phyloP scores from a whole-genome alignment of 1,140 invertebrate genomes.

The Diorhabda sublineata region DNA sequence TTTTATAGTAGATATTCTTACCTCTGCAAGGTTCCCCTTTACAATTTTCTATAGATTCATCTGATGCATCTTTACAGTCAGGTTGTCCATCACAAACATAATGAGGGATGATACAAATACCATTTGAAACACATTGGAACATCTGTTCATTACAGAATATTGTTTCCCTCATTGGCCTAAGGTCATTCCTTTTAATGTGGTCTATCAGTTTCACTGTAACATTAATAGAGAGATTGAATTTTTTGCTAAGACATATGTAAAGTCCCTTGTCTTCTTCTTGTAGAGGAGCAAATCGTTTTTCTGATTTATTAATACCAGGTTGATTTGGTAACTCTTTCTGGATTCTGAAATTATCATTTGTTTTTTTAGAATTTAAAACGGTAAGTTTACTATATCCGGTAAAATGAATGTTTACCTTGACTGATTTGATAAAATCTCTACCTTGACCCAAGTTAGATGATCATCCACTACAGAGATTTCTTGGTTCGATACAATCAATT shows the following conservation, averaged over 20 bases:
- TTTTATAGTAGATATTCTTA: constrained; percentile 31
- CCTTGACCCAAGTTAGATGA: constrained; percentile 35
- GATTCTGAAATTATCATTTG: constrained; percentile 2
- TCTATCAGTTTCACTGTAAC: constrained; percentile 34
- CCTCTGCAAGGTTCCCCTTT: constrained; percentile 52
- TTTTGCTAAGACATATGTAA: constrained; percentile 41
- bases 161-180: constrained; percentile 27
- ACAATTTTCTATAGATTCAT: constrained; percentile 50
- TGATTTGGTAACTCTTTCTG: constrained; percentile 14
- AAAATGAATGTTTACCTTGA: constrained; percentile 15
- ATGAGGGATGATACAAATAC: constrained; percentile 56
- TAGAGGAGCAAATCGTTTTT: constrained; percentile 38
- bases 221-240: constrained; percentile 37
- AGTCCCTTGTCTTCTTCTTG: constrained; percentile 36
- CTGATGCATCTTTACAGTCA: constrained; percentile 59
- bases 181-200: constrained; percentile 23
- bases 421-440: constrained; percentile 20
- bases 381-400: constrained; percentile 4
- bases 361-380: constrained; percentile 20
- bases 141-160: constrained; percentile 38
- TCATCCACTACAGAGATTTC: constrained; percentile 34
- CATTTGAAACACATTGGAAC: constrained; percentile 43
- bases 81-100: constrained; percentile 62
- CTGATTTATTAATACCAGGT: constrained; percentile 35
- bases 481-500: constrained; percentile 33